These are phyloP conservation scores for Lasioglossum baleicum DNA, from an alignment of 1,140 invertebrate genomes.

Conservation along the genomic window DNA sequence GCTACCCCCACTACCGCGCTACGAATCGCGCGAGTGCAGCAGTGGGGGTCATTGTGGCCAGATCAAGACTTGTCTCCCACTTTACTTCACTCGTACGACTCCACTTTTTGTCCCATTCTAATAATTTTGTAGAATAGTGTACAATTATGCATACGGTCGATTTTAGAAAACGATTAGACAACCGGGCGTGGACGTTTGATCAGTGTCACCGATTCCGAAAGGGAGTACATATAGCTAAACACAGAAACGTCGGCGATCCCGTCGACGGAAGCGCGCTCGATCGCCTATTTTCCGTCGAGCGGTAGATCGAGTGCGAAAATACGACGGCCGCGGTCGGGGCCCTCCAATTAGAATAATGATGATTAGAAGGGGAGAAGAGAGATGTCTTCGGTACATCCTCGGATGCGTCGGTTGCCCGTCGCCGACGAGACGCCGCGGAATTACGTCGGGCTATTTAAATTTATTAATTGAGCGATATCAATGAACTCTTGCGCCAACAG, in stretches of 20 bases:
- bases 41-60: no score
- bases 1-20: no score
- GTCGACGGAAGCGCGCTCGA: neutral
- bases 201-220: neutral
- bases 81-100: no score
- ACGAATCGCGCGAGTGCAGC: no score
- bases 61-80: no score
- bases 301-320: slow-evolving; percentile 44
- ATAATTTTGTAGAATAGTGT: no score
- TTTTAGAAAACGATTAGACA: neutral
- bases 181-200: neutral
- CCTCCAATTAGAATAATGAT: slow-evolving; percentile 52
- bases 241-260: slow-evolving; percentile 4
- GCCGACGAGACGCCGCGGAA: slow-evolving; percentile 63
- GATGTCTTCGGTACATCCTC: slow-evolving; percentile 1
- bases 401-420: slow-evolving; percentile 23
- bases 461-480: slow-evolving; percentile 78
- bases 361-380: slow-evolving; percentile 23
- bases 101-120: no score
- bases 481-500: slow-evolving; percentile 76
- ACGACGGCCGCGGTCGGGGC: slow-evolving; percentile 8
- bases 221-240: neutral
- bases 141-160: neutral
- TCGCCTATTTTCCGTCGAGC: slow-evolving; percentile 4
- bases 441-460: slow-evolving; percentile 76